Conservation (phyloP, 2,888 invertebrate genomes). For the Synanthedon vespiformis region DNA sequence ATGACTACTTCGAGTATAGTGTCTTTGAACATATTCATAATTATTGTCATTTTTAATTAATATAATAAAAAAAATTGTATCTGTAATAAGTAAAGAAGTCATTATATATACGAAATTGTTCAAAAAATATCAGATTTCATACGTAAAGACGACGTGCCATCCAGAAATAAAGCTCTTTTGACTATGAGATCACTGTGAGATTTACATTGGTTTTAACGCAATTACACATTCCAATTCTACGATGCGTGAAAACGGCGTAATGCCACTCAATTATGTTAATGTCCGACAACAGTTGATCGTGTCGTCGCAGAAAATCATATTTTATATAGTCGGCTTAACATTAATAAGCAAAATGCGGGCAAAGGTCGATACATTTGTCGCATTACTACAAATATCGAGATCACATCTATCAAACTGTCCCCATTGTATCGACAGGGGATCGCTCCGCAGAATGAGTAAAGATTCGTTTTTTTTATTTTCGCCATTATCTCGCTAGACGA, state of each 20-base stretch:
- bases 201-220: too few species aligned
- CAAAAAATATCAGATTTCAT: too few species aligned
- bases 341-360: constrained; percentile 29
- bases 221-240: not conserved
- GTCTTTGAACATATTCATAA: too few species aligned
- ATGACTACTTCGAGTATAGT: too few species aligned
- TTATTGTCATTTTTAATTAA: too few species aligned
- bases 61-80: too few species aligned
- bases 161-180: too few species aligned
- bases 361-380: constrained; percentile 30
- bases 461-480: constrained; percentile 32
- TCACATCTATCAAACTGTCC: constrained; percentile 55
- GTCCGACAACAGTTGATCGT: constrained; percentile 4
- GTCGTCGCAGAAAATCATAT: constrained; percentile 10
- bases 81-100: too few species aligned
- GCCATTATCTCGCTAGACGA: constrained; percentile 26
- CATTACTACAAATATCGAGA: constrained; percentile 41
- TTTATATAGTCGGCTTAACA: constrained; percentile 13
- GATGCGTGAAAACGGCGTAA: not conserved
- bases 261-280: constrained; percentile 31
- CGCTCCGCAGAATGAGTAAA: constrained; percentile 29
- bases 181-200: too few species aligned
- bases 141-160: too few species aligned
- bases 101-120: too few species aligned
- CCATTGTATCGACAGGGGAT: constrained; percentile 45